A percentile compares a stretch with the other conserved stretches of the same genome.
Evolutionary conservation across 2,113 vertebrate genomes (phyloP).

Genomic region (Siniperca chuatsi): DNA sequence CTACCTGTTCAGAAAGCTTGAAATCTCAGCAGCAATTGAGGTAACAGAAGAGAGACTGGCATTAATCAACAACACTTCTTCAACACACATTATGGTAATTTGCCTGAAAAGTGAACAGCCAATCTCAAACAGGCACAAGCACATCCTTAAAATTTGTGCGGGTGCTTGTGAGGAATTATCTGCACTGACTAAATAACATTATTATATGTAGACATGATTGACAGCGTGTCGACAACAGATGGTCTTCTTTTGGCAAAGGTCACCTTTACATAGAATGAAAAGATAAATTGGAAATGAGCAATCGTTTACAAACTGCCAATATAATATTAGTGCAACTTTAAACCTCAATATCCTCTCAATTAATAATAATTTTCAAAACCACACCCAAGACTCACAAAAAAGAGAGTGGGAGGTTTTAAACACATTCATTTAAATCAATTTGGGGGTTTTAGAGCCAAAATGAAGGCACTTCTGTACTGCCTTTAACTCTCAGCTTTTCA

Average conservation of each 20-base stretch:
- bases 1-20: background rate
- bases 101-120: background rate
- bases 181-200: background rate
- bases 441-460: background rate
- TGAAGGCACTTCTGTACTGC: background rate
- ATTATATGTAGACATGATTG: background rate
- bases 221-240: background rate
- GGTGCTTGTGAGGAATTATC: constrained; percentile 27
- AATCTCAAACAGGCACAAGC: constrained; percentile 4
- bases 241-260: background rate
- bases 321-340: background rate
- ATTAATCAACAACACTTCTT: constrained; percentile 18
- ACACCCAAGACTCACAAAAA: background rate
- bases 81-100: constrained; percentile 41
- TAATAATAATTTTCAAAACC: background rate
- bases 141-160: constrained; percentile 17
- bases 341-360: background rate
- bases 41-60: background rate
- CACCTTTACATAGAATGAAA: background rate
- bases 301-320: background rate
- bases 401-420: background rate
- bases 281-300: background rate
- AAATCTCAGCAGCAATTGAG: background rate
- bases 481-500: background rate
- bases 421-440: background rate